Percentiles rank a stretch among this genome's conserved stretches.
Evolutionary conservation across 2,797 vertebrate genomes (phyloP).

Genomic region (Esox masquinongy): DNA sequence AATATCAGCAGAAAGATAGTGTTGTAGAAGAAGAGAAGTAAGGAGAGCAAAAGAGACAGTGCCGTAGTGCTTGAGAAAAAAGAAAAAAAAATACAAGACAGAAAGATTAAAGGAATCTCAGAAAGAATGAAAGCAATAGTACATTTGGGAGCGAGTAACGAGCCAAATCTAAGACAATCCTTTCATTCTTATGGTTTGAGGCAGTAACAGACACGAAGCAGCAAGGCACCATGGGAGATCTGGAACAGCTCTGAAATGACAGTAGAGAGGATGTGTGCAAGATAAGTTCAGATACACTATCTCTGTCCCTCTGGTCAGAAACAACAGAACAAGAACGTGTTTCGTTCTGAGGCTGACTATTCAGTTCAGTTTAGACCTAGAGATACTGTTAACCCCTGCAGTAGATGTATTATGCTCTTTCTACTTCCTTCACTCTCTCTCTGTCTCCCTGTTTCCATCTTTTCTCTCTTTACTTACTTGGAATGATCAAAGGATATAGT

Average conservation of each 20-base stretch:
- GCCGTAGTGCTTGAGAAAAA: not conserved
- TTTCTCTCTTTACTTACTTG: not conserved
- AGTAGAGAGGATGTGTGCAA: constrained; percentile 1
- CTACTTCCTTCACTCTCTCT: not conserved
- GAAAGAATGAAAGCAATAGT: constrained; percentile 50
- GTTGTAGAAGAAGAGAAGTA: not conserved
- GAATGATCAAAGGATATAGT: no score
- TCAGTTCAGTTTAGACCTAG: not conserved
- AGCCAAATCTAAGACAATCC: constrained; percentile 64
- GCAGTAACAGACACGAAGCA: constrained; percentile 52
- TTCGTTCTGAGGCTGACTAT: not conserved
- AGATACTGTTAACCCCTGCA: not conserved
- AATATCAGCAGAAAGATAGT: not conserved
- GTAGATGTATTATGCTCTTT: not conserved
- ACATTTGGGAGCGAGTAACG: constrained; percentile 58
- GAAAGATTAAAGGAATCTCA: constrained; percentile 33
- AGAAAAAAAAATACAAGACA: constrained; percentile 18
- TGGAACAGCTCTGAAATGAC: constrained; percentile 46
- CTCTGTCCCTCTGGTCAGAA: constrained; percentile 11
- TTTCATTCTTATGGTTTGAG: constrained; percentile 62
- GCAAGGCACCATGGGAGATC: constrained; percentile 61
- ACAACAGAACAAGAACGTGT: not conserved
- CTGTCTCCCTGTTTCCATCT: not conserved
- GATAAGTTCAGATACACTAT: constrained; percentile 43
- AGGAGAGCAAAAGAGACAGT: constrained; percentile 4